Conservation (phyloP, 2,113 vertebrate genomes). For the Tenrec ecaudatus region DNA sequence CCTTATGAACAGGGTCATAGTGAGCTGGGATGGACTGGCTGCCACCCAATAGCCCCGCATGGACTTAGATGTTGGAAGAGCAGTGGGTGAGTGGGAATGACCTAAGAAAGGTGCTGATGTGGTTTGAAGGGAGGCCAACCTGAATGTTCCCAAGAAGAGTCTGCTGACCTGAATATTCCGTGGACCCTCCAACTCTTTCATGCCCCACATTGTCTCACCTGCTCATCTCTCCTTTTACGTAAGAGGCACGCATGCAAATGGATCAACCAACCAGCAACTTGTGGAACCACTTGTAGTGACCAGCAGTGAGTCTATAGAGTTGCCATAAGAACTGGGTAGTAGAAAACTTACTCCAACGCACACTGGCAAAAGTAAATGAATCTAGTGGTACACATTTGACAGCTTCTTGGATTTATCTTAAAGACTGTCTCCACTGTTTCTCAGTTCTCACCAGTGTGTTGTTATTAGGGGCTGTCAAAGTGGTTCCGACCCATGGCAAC, state of each 20-base stretch:
- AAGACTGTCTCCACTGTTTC: neutral
- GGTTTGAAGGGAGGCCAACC: neutral
- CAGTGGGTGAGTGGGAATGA: neutral
- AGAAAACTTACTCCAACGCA: constrained; percentile 10
- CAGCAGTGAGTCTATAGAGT: neutral
- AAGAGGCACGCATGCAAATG: neutral
- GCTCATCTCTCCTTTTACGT: neutral
- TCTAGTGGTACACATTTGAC: too few species aligned
- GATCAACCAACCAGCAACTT: neutral
- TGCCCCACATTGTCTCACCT: neutral
- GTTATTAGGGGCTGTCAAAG: neutral
- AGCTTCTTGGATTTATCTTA: constrained; percentile 5
- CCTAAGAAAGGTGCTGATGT: neutral
- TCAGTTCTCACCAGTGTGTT: constrained; percentile 85
- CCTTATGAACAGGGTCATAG: too few species aligned
- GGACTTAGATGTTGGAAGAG: neutral
- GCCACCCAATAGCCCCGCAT: too few species aligned
- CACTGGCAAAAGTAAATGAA: neutral
- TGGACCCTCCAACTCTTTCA: neutral
- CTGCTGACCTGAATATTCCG: neutral
- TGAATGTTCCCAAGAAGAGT: neutral
- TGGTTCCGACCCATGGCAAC: neutral
- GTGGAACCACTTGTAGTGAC: neutral
- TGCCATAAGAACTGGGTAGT: neutral
- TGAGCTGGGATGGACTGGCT: too few species aligned